Base-by-base conservation (phyloP, 1,140 invertebrate species). In the Coenobita brevimanus region DNA sequence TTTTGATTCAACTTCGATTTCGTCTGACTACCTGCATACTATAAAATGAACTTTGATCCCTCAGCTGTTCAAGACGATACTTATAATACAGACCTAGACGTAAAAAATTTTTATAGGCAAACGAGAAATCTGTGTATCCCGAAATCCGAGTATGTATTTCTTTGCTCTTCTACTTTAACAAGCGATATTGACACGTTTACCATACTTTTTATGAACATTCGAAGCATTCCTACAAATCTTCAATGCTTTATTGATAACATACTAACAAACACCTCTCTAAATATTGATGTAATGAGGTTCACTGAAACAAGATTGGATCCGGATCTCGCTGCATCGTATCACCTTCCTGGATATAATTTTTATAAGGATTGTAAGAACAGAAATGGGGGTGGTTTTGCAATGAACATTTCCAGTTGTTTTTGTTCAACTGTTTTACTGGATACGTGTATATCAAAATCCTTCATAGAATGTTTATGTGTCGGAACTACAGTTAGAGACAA, bases 261-360 rank as follows among this genome's bases (percentile, higher is more conserved):
- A 6, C n/a, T 67, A 24, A 24, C 8, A n/a, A 24, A 24, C 8
- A n/a, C 30, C 8, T 33, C 6, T 10, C 4, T 67, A 67, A 6
- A 67, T 24, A 6, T 33, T 67, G 64, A 67, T 67, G n/a, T 24
- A 10, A 8, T 67, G 30, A n/a, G 64, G 30, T 67, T 67, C 30
- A 67, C 64, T 6, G 64, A 67, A 67, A 67, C 64, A 24, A 67
- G 6, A 67, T 33, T 67, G 8, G n/a, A 67, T n/a, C 64, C 64
- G 8, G 64, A 67, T 33, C n/a, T 67, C 4, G 64, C 30, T 33
- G 30, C 21, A 24, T 24, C n/a, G n/a, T 67, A 67, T 67, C 64
- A 67, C 8, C 64, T 67, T 8, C 64, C 64, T 8, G 64, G 64
- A 24, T 67, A 67, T 67, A 67, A 6, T 6, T 67, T 8, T 8